Conservation (phyloP, 2,888 invertebrate genomes). For the Agonum fuliginosum region DNA sequence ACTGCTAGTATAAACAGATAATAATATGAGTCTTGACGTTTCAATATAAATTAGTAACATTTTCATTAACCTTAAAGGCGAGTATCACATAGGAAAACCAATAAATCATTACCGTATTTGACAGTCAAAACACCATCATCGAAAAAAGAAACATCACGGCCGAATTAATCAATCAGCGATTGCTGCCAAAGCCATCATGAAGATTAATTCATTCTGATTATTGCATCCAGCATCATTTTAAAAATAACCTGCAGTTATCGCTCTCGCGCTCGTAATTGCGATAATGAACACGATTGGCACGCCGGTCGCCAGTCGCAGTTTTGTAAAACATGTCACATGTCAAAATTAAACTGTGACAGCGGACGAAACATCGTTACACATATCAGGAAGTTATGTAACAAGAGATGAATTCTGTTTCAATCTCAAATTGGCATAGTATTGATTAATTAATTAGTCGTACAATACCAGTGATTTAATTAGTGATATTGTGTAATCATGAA, state of each 20-base stretch:
- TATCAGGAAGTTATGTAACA: constrained; percentile 12
- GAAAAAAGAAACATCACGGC: no score
- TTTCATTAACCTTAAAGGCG: no score
- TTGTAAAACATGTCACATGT: constrained; percentile 31
- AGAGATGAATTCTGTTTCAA: neutral
- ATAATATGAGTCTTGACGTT: no score
- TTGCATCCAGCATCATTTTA: neutral
- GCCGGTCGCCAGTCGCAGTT: no score
- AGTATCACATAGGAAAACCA: no score
- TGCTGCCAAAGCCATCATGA: neutral
- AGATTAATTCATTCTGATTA: constrained; percentile 36
- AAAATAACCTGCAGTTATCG: constrained; percentile 17
- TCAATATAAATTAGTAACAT: no score
- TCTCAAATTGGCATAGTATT: constrained; percentile 6
- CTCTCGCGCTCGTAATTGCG: constrained; percentile 11
- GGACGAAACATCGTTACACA: neutral
- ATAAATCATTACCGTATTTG: no score
- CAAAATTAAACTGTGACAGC: neutral
- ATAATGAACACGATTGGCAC: constrained; percentile 27
- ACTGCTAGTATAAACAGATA: no score
- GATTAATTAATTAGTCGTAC: neutral
- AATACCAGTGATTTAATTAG: constrained; percentile 23
- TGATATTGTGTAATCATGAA: constrained; percentile 5
- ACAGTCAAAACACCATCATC: no score
- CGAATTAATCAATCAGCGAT: constrained; percentile 9